Percentiles rank a stretch among this genome's conserved stretches.
Conservation (phyloP, 2,797 vertebrate species). For the Microcaecilia unicolor region DNA sequence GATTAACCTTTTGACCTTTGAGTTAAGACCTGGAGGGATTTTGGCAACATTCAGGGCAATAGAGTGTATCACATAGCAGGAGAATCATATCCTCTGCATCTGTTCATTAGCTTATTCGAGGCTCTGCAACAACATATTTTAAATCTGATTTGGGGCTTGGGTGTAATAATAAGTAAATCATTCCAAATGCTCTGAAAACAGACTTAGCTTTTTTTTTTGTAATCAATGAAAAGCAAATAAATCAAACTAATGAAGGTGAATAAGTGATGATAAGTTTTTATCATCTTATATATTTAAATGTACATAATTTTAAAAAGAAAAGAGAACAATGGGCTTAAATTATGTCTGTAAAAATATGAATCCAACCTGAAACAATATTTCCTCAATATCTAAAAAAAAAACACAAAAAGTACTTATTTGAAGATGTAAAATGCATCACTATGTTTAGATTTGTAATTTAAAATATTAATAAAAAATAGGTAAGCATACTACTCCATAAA, state of each 20-base stretch:
- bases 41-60: conserved; percentile 12
- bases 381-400: no score
- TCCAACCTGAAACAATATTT: no score
- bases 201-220: conserved; percentile 39
- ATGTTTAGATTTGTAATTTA: no score
- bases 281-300: conserved; percentile 1
- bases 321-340: no score
- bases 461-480: no score
- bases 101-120: conserved; percentile 30
- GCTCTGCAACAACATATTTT: conserved; percentile 29
- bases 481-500: no score
- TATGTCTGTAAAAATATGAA: no score
- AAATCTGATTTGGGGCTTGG: conserved; percentile 47
- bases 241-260: conserved; percentile 26
- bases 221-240: conserved; percentile 44
- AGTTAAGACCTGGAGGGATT: conserved; percentile 9
- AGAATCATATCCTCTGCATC: conserved; percentile 25
- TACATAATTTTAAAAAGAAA: no score
- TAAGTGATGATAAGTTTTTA: conserved; percentile 15
- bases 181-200: conserved; percentile 36
- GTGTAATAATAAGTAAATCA: conserved; percentile 53
- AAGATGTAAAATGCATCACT: no score
- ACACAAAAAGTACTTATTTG: no score
- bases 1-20: conserved; percentile 29
- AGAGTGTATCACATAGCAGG: conserved; percentile 3